A percentile compares a stretch with the other conserved stretches of the same genome.
Evolutionary conservation across 2,797 vertebrate genomes (phyloP).

Genomic region (Perodicticus potto): DNA sequence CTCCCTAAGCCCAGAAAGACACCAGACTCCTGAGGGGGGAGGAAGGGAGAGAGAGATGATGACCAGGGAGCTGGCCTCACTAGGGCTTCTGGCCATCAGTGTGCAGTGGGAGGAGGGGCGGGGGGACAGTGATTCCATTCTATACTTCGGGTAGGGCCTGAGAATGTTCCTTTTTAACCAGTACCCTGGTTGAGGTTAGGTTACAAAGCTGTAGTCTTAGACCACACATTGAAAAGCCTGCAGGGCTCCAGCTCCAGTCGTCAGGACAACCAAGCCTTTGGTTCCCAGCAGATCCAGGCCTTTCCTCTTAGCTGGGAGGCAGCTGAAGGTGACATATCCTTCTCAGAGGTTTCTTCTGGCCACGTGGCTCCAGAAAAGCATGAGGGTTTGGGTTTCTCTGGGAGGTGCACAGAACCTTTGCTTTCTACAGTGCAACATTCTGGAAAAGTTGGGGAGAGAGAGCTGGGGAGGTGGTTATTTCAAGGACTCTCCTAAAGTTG

Average conservation of each 20-base stretch:
- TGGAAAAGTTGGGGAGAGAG: background rate
- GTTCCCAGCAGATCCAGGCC: background rate
- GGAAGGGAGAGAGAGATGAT: fast-evolving
- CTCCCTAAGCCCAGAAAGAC: background rate
- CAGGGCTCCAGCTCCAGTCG: fast-evolving
- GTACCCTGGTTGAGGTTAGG: background rate
- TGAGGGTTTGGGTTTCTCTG: background rate
- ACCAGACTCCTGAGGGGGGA: fast-evolving
- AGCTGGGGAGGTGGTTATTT: background rate
- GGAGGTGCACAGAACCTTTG: background rate
- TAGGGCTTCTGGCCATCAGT: background rate
- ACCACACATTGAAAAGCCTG: fast-evolving
- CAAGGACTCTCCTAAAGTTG: background rate
- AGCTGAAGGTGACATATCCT: no score
- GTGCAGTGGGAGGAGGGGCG: fast-evolving
- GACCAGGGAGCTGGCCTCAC: background rate
- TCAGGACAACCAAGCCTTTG: background rate
- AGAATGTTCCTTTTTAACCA: background rate
- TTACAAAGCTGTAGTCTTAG: background rate
- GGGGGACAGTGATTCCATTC: background rate
- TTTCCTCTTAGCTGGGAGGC: fast-evolving
- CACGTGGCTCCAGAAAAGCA: background rate
- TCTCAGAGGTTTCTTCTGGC: background rate
- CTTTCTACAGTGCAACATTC: background rate
- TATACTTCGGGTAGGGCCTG: background rate